phyloP scores from a whole-genome alignment of 2,113 vertebrate species.

The Ia io region DNA sequence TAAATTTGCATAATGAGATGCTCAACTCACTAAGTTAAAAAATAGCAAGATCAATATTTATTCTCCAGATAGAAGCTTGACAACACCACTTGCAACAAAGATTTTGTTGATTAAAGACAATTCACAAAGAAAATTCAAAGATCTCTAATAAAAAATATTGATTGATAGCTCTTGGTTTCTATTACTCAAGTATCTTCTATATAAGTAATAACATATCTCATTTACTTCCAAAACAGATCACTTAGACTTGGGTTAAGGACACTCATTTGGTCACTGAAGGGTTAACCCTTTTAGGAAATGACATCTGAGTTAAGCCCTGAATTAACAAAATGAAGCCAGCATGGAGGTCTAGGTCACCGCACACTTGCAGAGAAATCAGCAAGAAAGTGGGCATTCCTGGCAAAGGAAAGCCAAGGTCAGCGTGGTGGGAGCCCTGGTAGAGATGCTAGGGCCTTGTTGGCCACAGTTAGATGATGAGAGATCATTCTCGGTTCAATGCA shows the following conservation, averaged over 20 bases:
- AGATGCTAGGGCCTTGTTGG: background rate
- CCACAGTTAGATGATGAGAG: background rate
- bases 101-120: background rate
- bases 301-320: background rate
- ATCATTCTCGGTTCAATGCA: background rate
- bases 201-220: background rate
- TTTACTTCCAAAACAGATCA: background rate
- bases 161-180: background rate
- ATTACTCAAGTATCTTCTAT: background rate
- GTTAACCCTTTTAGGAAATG: background rate
- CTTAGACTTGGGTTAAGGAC: background rate
- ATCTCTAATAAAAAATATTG: conserved; percentile 21
- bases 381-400: background rate
- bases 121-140: conserved; percentile 21
- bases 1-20: conserved; percentile 26
- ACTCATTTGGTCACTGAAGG: background rate
- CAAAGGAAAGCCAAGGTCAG: background rate
- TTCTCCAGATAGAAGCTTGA: background rate
- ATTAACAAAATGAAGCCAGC: background rate
- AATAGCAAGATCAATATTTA: conserved; percentile 22
- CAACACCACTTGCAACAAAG: background rate
- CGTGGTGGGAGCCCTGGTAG: accelerated
- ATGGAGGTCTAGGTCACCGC: background rate
- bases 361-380: background rate
- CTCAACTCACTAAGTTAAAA: background rate